phyloP scores from a whole-genome alignment of 2,888 invertebrate genomes.

The Heliconius charithonia region DNA sequence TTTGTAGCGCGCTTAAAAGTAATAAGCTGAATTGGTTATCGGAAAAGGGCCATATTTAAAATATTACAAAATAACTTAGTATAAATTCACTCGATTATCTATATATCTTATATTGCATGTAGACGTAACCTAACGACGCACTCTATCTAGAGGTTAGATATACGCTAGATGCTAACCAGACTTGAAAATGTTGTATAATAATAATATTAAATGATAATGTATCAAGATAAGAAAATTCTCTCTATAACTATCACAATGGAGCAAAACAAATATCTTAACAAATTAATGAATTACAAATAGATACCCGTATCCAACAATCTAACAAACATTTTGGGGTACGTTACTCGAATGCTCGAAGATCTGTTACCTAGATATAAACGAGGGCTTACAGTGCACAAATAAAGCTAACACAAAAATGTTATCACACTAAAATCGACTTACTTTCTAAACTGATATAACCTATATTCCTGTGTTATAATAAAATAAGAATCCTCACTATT shows the following conservation, averaged over 20 bases:
- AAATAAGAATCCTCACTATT: slow-evolving; percentile 53
- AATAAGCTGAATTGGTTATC: too few species aligned
- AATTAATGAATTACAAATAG: slow-evolving; percentile 52
- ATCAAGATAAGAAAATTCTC: not conserved
- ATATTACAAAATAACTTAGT: too few species aligned
- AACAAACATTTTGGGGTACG: slow-evolving; percentile 51
- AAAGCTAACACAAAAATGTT: slow-evolving; percentile 12
- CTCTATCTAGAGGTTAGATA: too few species aligned
- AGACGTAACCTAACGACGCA: too few species aligned
- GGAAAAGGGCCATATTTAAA: too few species aligned
- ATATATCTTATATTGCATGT: too few species aligned
- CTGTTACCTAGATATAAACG: slow-evolving; percentile 53
- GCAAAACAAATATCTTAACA: slow-evolving; percentile 42
- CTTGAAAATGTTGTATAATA: too few species aligned
- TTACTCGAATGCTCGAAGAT: slow-evolving; percentile 57
- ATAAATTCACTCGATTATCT: too few species aligned
- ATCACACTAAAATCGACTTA: slow-evolving; percentile 11
- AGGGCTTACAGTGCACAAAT: slow-evolving; percentile 39
- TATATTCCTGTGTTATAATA: slow-evolving; percentile 14
- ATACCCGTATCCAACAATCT: slow-evolving; percentile 59
- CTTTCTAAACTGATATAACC: slow-evolving; percentile 2
- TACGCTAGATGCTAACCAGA: too few species aligned
- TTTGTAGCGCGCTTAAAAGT: too few species aligned
- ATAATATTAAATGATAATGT: not conserved
- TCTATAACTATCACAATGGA: slow-evolving; percentile 27